Conservation (phyloP, 2,888 invertebrate species). For the Diploptera punctata region DNA sequence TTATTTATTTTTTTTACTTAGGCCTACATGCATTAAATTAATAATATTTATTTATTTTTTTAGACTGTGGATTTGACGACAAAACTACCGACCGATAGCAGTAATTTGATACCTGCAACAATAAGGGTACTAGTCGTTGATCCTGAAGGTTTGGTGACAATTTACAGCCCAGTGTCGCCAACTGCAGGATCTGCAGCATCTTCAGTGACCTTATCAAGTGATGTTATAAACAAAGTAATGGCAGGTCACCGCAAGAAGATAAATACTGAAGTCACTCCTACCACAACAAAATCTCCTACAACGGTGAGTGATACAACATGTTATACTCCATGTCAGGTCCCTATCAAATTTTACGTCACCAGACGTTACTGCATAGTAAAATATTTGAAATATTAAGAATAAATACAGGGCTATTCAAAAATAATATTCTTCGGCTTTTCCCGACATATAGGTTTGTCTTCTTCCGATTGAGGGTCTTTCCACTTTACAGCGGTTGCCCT, state of each 20-base stretch:
- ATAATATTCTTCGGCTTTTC: too few species aligned
- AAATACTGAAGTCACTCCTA: constrained; percentile 58
- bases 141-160: constrained; percentile 72
- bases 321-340: neutral
- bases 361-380: too few species aligned
- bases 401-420: too few species aligned
- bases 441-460: too few species aligned
- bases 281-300: neutral
- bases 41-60: too few species aligned
- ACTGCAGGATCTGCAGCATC: neutral
- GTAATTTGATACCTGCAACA: constrained; percentile 57
- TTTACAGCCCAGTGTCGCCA: constrained; percentile 65
- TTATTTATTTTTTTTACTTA: too few species aligned
- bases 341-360: too few species aligned
- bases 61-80: constrained; percentile 69
- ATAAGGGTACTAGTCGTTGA: constrained; percentile 73
- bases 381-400: too few species aligned
- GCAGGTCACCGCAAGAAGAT: constrained; percentile 56
- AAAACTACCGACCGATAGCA: constrained; percentile 67
- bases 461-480: too few species aligned
- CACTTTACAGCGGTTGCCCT: too few species aligned
- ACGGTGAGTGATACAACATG: neutral
- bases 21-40: too few species aligned
- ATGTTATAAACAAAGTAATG: constrained; percentile 54
- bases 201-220: constrained; percentile 49